These are phyloP conservation scores for Furnarius figulus DNA, from an alignment of 2,113 vertebrate species.

Conservation along the genomic window DNA sequence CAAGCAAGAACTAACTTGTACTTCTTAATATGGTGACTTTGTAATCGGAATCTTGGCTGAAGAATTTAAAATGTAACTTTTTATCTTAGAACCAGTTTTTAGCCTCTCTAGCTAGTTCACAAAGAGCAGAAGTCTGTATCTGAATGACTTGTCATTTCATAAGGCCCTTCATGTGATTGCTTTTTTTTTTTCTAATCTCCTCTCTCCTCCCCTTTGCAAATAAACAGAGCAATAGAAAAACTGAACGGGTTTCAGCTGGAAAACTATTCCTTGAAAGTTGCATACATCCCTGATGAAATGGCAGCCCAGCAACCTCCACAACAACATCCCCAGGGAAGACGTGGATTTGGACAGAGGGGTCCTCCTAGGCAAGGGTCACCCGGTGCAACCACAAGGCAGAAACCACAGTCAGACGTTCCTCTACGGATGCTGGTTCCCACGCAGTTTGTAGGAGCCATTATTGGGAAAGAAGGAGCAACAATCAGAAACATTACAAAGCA, in stretches of 20 bases:
- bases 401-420: constrained; percentile 89
- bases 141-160: not conserved
- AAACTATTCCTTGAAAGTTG: constrained; percentile 92
- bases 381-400: constrained; percentile 82
- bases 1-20: constrained; percentile 40
- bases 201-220: not conserved
- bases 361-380: constrained; percentile 89
- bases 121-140: not conserved
- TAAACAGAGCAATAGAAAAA: constrained; percentile 91
- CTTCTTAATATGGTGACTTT: not conserved
- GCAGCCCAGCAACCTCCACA: constrained; percentile 73
- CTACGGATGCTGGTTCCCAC: constrained; percentile 94
- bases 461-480: constrained; percentile 96
- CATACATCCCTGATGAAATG: constrained; percentile 94
- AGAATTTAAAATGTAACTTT: not conserved
- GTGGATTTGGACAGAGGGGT: constrained; percentile 86
- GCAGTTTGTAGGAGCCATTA: constrained; percentile 97
- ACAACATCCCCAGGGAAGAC: constrained; percentile 78
- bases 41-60: not conserved
- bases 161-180: not conserved
- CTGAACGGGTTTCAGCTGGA: constrained; percentile 95
- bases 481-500: constrained; percentile 98
- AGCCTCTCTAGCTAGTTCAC: not conserved
- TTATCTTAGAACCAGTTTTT: not conserved
- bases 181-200: not conserved